Evolutionary conservation across 2,888 invertebrate genomes (phyloP).

Genomic region (Metallyticus violacea): DNA sequence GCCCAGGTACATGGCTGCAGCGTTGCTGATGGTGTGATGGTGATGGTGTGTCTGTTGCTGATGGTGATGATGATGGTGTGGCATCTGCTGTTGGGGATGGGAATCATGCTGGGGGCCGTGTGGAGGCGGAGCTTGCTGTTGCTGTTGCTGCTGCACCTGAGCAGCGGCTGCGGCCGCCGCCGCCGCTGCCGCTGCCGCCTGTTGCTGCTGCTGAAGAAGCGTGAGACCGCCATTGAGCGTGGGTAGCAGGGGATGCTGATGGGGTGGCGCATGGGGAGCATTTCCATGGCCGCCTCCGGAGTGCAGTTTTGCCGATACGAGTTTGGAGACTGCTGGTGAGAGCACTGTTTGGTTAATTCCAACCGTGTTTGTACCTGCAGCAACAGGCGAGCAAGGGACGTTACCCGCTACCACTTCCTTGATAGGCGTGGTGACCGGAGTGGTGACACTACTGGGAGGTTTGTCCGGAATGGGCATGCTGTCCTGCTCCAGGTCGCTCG

Average conservation of each 20-base stretch:
- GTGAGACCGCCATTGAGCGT: constrained; percentile 56
- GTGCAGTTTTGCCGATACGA: constrained; percentile 63
- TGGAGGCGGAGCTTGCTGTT: constrained; percentile 46
- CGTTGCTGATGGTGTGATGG: constrained; percentile 44
- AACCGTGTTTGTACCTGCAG: neutral
- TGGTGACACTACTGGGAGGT: constrained; percentile 34
- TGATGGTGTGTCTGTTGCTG: constrained; percentile 37
- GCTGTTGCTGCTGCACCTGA: constrained; percentile 56
- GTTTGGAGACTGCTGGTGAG: constrained; percentile 52
- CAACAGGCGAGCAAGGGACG: constrained; percentile 26
- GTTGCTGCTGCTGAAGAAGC: constrained; percentile 49
- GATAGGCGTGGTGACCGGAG: constrained; percentile 38
- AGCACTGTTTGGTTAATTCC: constrained; percentile 1
- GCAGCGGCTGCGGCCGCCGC: constrained; percentile 47
- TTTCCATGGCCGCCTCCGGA: constrained; percentile 35
- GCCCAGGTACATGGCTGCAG: constrained; percentile 69
- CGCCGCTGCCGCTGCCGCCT: constrained; percentile 46
- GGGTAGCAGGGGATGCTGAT: constrained; percentile 46
- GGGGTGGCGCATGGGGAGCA: constrained; percentile 39
- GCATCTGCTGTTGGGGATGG: constrained; percentile 37
- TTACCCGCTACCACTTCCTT: constrained; percentile 33
- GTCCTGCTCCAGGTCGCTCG: constrained; percentile 66
- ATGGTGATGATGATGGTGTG: constrained; percentile 38
- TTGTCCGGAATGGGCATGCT: constrained; percentile 47
- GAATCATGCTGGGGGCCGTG: constrained; percentile 35